Conservation (phyloP, 2,113 vertebrate species). For the Peromyscus leucopus region DNA sequence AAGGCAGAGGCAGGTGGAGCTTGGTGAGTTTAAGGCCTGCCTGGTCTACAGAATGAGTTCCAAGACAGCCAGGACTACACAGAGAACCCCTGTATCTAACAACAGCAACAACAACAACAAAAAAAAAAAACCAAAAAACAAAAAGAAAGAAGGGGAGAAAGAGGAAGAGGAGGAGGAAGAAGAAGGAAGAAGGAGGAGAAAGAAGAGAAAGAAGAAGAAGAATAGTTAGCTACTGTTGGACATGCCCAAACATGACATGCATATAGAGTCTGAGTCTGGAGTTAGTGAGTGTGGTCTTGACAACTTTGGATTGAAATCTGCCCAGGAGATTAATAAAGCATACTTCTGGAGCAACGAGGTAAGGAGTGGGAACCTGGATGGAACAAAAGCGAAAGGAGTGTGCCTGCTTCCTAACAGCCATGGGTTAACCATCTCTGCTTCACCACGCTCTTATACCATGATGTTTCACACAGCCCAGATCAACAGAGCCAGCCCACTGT, state of each 20-base stretch:
- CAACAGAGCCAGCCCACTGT: neutral
- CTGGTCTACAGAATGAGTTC: neutral
- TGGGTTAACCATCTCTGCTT: neutral
- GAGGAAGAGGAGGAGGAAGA: rapidly evolving
- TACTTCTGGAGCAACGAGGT: neutral
- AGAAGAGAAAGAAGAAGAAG: no score
- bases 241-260: neutral
- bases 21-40: neutral
- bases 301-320: neutral
- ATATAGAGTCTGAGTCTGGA: neutral
- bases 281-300: neutral
- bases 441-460: no score
- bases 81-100: neutral
- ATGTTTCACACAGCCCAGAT: neutral
- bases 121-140: neutral
- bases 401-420: neutral
- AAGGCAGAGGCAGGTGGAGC: neutral
- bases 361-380: neutral
- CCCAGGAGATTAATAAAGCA: neutral
- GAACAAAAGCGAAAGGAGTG: neutral
- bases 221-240: rapidly evolving
- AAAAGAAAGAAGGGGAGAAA: neutral
- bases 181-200: no score
- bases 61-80: neutral
- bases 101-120: neutral